Base-by-base conservation (phyloP, 2,113 vertebrate species). In the Sylvicapra grimmia region DNA sequence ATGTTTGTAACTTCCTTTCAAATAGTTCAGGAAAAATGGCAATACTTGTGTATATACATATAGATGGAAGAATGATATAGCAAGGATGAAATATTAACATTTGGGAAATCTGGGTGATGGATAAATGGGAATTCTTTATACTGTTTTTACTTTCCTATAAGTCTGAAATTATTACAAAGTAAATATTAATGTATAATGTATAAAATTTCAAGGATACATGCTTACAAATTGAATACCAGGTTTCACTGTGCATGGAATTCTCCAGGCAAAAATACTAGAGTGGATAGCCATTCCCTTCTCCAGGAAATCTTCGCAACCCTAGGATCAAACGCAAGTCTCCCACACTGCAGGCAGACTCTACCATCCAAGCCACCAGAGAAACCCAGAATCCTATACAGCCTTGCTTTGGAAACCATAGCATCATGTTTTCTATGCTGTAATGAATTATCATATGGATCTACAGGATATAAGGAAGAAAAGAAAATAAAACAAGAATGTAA, bases 401-500 rank as follows among this genome's bases (percentile, higher is more conserved):
- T 80, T 86, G 15, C 72, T 75, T 86, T 82, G 82, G 16, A 90
- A 95, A 75, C 33, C 29, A 49, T 2, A 94, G 44, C 44, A 36
- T 29, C 25, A 56, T n/a, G 36, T 91, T 87, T 90, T 53, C 16
- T 61, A 59, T 75, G 31, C 21, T 65, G 23, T 53, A 72, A 59
- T 21, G 33, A 86, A 58, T n/a, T 80, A 31, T 7, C 16, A 59
- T 12, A 31, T 63, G 51, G 47, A 72, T 19, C 72, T 86, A 5
- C 31, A 54, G 18, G 47, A 58, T n/a, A 29, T 51, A 89, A 95
- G 59, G 12, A 53, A 92, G n/a, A 82, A 29, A n/a, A 82, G 3
- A 63, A 96, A 90, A 88, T 88, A 82, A 90, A 89, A 82, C 10
- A 88, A 91, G 79, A 80, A 65, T 51, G 27, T 51, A 95, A 93